Evolutionary conservation across 2,113 vertebrate species (phyloP), one percentile per base, ranked within the genome.

Genomic region (Xenopus borealis): DNA sequence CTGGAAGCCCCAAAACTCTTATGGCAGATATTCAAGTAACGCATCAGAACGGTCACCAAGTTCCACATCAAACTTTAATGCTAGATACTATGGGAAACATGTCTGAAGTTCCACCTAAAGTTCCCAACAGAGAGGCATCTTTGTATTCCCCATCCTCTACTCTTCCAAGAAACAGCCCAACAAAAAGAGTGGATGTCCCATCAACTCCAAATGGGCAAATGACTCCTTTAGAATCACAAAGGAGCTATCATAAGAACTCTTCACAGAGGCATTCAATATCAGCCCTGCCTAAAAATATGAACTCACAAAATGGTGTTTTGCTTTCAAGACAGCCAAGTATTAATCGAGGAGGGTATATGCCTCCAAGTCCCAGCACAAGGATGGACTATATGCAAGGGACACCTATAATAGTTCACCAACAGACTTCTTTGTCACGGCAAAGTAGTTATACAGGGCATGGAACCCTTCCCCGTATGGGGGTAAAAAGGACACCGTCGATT

Each of bases 81-180:
- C 85, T 98, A 82, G 96, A 97, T 83, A 92, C 96, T 14, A 91
- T 97, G 94, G 94, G 92, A 73, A 93, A 94, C 61, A 88, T 97
- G 86, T 91, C 92, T 1, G 97, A 99, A 88, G 84, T 98, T 40
- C 97, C 97, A 1, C 97, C 97, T 5, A 95, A 92, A 80, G 95
- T 99, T 72, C 97, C 97, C 57, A 97, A 96, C 81, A 89, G 97
- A 69, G 97, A 98, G 81, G 97, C 97, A 0, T 99, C 97, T 0
- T 88, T 99, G 0, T 99, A 98, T 78, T 99, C 97, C 18, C 96
- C 96, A 62, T 95, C 97, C 20, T 98, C 97, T 0, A 98, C 97
- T 55, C 89, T 99, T 66, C 96, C 97, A 0, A 91, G 97, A 83
- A 94, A 99, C 81, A 99, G 96, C 81, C 97, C 97, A 27, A 98